Evolutionary conservation across 2,113 vertebrate genomes (phyloP).

Genomic region (Microtus richardsoni): DNA sequence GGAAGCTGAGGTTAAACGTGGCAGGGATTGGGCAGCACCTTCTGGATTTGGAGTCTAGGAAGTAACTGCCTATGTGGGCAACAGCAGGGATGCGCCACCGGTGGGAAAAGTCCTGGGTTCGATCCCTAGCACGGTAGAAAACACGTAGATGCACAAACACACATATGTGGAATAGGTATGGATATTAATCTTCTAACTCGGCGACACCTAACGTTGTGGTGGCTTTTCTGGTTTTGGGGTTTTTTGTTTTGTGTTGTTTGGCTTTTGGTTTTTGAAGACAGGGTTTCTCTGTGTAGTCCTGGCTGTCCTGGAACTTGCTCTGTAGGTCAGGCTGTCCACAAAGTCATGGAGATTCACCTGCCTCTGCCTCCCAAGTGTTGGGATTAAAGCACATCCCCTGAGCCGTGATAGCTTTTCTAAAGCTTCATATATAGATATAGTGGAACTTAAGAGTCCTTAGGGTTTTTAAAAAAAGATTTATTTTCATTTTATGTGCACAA

Average conservation of each 20-base stretch:
- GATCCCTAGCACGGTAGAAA: not conserved
- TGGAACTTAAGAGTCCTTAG: not conserved
- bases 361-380: not conserved
- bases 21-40: not conserved
- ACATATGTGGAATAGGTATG: not conserved
- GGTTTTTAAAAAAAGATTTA: not conserved
- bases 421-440: not conserved
- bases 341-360: not conserved
- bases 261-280: too few species aligned
- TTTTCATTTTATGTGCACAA: not conserved
- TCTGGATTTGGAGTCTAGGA: not conserved
- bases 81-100: not conserved
- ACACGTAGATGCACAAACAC: not conserved
- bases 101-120: not conserved
- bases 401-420: not conserved
- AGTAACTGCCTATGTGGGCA: not conserved
- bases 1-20: not conserved
- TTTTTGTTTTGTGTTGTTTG: not conserved
- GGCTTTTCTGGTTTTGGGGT: not conserved
- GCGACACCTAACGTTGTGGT: not conserved
- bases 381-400: not conserved
- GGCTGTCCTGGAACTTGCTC: not conserved
- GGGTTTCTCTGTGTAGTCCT: not conserved
- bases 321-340: not conserved
- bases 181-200: slow-evolving; percentile 7